A percentile compares a stretch with the other conserved stretches of the same genome.
These are phyloP conservation scores for Cantharis lateralis DNA, from an alignment of 2,888 invertebrate genomes.

Conservation along the genomic window DNA sequence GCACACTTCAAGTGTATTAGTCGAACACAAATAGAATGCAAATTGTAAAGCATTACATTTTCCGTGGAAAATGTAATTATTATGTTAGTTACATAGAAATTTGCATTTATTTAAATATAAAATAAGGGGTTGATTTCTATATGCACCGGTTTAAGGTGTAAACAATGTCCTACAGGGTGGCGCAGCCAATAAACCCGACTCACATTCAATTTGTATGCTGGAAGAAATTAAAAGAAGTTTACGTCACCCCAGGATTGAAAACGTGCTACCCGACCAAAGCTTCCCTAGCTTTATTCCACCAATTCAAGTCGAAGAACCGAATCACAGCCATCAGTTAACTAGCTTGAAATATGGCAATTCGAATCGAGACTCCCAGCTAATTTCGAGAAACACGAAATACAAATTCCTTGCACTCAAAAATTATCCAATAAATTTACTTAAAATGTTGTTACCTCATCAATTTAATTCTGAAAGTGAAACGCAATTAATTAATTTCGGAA, in stretches of 20 bases:
- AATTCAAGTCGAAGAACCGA: not conserved
- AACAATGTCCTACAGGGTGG: not conserved
- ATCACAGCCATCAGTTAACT: not conserved
- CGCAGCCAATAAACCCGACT: not conserved
- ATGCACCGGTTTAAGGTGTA: not conserved
- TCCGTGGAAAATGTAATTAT: not conserved
- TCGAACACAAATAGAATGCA: not conserved
- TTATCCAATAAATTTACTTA: not conserved
- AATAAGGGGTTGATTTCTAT: not conserved
- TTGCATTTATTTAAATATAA: not conserved
- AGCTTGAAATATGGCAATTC: not conserved
- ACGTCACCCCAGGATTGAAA: not conserved
- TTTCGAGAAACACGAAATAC: not conserved
- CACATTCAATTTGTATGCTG: not conserved
- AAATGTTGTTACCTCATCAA: not conserved
- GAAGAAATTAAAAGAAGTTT: not conserved
- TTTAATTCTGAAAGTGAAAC: not conserved
- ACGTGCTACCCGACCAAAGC: not conserved
- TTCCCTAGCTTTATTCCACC: not conserved
- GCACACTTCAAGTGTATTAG: not conserved
- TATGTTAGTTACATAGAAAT: not conserved
- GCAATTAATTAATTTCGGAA: not conserved
- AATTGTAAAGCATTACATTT: not conserved
- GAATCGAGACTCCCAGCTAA: not conserved
- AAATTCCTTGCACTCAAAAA: not conserved